Evolutionary conservation across 1,140 invertebrate genomes (phyloP).

Genomic region (Bombus fervidus): DNA sequence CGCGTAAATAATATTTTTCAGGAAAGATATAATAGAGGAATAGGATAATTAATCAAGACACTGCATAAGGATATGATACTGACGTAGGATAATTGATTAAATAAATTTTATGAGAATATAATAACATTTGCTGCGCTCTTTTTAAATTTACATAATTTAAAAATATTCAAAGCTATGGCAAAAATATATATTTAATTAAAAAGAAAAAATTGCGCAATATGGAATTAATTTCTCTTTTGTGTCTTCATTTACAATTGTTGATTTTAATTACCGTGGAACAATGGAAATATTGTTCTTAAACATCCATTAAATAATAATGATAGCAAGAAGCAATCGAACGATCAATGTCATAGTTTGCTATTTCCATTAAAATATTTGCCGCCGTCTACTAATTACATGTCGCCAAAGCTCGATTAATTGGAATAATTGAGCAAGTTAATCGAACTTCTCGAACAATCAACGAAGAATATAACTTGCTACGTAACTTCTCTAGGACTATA

Average conservation of each 20-base stretch:
- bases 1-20: no score
- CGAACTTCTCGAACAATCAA: not conserved
- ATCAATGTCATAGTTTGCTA: not conserved
- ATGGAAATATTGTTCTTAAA: not conserved
- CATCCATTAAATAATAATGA: no score
- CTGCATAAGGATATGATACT: no score
- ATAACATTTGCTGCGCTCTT: no score
- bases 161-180: not conserved
- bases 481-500: not conserved
- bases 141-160: no score
- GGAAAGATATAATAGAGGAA: no score
- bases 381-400: not conserved
- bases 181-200: not conserved
- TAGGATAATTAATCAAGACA: no score
- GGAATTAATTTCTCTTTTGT: not conserved
- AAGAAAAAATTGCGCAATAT: not conserved
- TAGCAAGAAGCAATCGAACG: not conserved
- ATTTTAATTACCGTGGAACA: not conserved
- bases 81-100: no score
- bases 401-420: not conserved
- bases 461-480: not conserved
- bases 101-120: no score
- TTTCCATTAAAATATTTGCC: not conserved
- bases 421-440: conserved; percentile 21
- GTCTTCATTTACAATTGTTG: not conserved